Base-by-base conservation (phyloP, 2,113 vertebrate species). In the Saccopteryx leptura region DNA sequence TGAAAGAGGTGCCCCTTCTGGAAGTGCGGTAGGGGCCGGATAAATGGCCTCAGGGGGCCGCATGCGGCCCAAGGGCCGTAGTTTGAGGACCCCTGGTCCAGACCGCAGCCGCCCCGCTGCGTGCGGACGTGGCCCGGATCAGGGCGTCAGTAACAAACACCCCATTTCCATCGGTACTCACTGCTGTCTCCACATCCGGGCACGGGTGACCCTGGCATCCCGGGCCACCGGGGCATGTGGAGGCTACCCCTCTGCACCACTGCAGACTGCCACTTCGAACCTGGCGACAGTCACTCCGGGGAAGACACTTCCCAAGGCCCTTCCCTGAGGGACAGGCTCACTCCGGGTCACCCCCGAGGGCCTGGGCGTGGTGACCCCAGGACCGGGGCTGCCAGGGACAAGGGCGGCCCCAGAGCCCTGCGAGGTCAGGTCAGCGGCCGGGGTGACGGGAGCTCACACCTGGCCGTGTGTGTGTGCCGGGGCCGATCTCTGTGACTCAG, bases 361-460 rank as follows among this genome's bases (percentile, higher is more conserved):
- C 6, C 1, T 15, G n/a, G 4, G 72, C 3, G 0, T 1, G 7
- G 54, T n/a, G 28, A 2, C 21, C 54, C 19, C 1, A 15, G 18
- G 28, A 52, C 19, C 1, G 26, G 48, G 19, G 19, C 3, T 4
- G 31, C 15, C 72, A 23, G 7, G n/a, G 18, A 52, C 46, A 9
- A 33, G 10, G n/a, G 56, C 46, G 13, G 26, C 52, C 17, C 54
- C 4, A 63, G 26, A 26, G n/a, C 79, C 66, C 46, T 4, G 24
- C 0, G 1, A 21, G 48, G 76, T 5, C 3, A 21, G 48, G 76
- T 5, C 3, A n/a, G 21, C 4, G 19, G 23, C 33, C 65, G 12
- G 15, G 26, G 7, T 7, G 21, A 14, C 7, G 13, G 50, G 76
- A 26, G 14, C 21, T 4, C n/a, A 28, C 50, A 31, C 33, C 71